Evolutionary conservation across 2,797 vertebrate genomes (phyloP).

Genomic region (Octomys mimax): DNA sequence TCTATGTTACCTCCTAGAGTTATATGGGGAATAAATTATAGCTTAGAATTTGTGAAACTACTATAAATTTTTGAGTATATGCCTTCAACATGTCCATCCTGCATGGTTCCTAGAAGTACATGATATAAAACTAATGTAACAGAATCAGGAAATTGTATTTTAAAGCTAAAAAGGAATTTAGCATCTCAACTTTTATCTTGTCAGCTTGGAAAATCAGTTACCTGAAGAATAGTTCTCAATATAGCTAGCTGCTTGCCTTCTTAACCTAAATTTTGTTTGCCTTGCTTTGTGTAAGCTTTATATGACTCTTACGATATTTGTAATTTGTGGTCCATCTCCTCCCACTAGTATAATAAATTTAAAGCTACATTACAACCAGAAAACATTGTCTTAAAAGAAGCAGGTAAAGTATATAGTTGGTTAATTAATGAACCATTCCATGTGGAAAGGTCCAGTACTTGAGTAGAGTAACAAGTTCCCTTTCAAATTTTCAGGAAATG

Average conservation of each 20-base stretch:
- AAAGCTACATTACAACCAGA: conserved; percentile 55
- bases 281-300: not conserved
- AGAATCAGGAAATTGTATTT: conserved; percentile 69
- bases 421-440: conserved; percentile 12
- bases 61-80: conserved; percentile 99
- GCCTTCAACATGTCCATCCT: conserved; percentile 88
- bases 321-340: not conserved
- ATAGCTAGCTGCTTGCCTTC: conserved; percentile 11
- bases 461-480: conserved; percentile 50
- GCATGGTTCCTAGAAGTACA: conserved; percentile 76
- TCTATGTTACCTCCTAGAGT: conserved; percentile 87
- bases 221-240: not conserved
- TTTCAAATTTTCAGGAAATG: conserved; percentile 79
- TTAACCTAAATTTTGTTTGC: conserved; percentile 55
- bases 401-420: not conserved
- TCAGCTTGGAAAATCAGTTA: conserved; percentile 26
- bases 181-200: conserved; percentile 23
- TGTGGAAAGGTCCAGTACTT: conserved; percentile 22
- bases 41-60: conserved; percentile 85
- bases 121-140: conserved; percentile 74
- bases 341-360: conserved; percentile 32
- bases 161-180: conserved; percentile 55
- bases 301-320: conserved; percentile 68
- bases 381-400: conserved; percentile 50
- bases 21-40: conserved; percentile 87